phyloP scores from a whole-genome alignment of 2,888 invertebrate genomes.

The Andricus curvator region DNA sequence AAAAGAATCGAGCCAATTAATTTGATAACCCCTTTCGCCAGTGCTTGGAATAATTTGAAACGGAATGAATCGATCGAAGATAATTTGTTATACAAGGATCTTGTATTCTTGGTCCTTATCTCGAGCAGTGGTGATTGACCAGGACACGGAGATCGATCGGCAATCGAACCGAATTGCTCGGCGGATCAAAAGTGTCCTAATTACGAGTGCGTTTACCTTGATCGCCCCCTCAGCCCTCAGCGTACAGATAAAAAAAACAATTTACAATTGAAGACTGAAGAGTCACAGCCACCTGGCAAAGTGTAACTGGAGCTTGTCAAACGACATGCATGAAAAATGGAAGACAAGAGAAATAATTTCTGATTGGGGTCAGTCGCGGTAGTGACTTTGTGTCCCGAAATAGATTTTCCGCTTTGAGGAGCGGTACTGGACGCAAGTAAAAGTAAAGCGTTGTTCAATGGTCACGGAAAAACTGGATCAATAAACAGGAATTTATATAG shows the following conservation, averaged over 20 bases:
- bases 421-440: neutral
- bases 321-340: conserved; percentile 6
- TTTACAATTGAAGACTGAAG: neutral
- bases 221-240: neutral
- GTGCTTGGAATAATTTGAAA: neutral
- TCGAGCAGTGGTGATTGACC: conserved; percentile 20
- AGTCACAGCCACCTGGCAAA: neutral
- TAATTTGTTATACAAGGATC: neutral
- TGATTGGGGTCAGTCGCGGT: neutral
- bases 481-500: conserved; percentile 57
- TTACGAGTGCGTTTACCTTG: neutral
- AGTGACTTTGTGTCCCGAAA: conserved; percentile 1
- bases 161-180: conserved; percentile 6
- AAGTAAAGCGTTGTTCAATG: conserved; percentile 8
- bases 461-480: conserved; percentile 54
- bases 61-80: neutral
- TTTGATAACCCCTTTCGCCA: neutral
- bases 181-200: conserved; percentile 34
- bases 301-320: neutral
- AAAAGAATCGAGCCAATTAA: neutral
- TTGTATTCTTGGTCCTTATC: conserved; percentile 16
- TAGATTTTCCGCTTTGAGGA: neutral
- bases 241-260: neutral
- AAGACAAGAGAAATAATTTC: neutral
- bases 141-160: conserved; percentile 7